phyloP scores from a whole-genome alignment of 1,140 invertebrate genomes.

The Penaeus japonicus region DNA sequence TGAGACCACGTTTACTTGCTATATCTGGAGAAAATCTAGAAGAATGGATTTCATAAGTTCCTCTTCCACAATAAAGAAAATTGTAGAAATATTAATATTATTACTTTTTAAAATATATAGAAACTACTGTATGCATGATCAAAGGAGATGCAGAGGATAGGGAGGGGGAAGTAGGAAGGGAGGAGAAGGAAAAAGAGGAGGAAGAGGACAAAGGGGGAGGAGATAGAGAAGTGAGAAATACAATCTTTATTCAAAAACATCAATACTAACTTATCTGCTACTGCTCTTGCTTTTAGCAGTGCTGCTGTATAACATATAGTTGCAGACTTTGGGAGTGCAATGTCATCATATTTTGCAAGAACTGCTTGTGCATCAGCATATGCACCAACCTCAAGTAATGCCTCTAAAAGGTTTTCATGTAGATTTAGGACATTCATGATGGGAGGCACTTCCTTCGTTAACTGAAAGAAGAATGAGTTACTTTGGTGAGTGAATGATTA shows the following conservation, averaged over 20 bases:
- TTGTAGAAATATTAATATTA: conserved; percentile 36
- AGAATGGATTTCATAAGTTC: neutral
- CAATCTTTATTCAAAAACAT: conserved; percentile 44
- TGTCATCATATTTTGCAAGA: conserved; percentile 96
- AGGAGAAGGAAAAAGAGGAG: neutral
- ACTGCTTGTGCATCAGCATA: conserved; percentile 97
- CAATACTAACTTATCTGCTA: conserved; percentile 84
- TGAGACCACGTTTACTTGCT: conserved; percentile 85
- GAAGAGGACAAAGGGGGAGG: neutral
- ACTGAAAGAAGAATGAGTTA: conserved; percentile 63
- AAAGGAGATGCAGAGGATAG: neutral
- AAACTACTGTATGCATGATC: neutral
- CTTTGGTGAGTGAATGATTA: too few relatives aligned
- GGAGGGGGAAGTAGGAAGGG: too few relatives aligned
- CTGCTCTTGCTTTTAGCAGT: conserved; percentile 88
- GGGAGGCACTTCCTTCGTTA: conserved; percentile 96
- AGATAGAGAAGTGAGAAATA: conserved; percentile 66
- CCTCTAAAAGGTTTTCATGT: conserved; percentile 98
- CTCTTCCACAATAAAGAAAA: neutral
- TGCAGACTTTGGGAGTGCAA: conserved; percentile 93
- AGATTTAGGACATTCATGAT: conserved; percentile 95
- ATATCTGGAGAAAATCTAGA: conserved; percentile 81
- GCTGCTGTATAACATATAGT: conserved; percentile 98
- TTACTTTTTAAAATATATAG: neutral
- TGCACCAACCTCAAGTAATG: conserved; percentile 91